Evolutionary conservation across 2,113 vertebrate species (phyloP), one percentile per base, ranked within the genome.

Genomic region (Notarius quadriscutis): DNA sequence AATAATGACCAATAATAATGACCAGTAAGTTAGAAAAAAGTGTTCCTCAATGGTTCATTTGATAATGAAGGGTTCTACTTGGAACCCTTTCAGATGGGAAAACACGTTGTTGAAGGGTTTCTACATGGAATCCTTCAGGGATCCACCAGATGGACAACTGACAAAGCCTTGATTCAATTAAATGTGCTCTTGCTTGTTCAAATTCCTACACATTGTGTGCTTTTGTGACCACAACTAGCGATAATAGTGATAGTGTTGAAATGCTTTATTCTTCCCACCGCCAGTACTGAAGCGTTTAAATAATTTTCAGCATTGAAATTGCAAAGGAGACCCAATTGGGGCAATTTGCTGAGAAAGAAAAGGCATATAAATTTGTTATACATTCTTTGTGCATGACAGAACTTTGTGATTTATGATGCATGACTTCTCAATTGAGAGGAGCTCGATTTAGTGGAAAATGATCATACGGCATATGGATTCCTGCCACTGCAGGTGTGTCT

Each of bases 401-500:
- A 74, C 48, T 48, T 57, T 83, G 8, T 12, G 86, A 81, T 89
- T 86, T 89, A 84, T 89, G 80, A 67, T 9, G 51, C 53, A 51
- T 81, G 81, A 86, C 65, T 51, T 41, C 34, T 67, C 41, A 51
- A 58, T 75, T 71, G 79, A 87, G 75, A 53, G 18, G 18, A 20
- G 60, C 82, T 27, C 9, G 75, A 60, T 85, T 90, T 51, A 85
- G 60, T 69, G 78, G 17, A 83, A 85, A 86, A 87, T 65, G 53
- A 87, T 57, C 71, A 51, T 15, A 57, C 41, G 71, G 84, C 55
- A 55, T 78, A 79, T 69, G 85, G 84, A 72, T 72, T 27, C 15
- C 81, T 88, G 83, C 89, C 88, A 84, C 48, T 78, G 58, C 90
- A 92, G 88, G 87, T 92, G 91, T 90, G 79, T 71, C 57, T 62